Base-by-base conservation (phyloP, 2,888 invertebrate species). In the Chromoteleia sp. region DNA sequence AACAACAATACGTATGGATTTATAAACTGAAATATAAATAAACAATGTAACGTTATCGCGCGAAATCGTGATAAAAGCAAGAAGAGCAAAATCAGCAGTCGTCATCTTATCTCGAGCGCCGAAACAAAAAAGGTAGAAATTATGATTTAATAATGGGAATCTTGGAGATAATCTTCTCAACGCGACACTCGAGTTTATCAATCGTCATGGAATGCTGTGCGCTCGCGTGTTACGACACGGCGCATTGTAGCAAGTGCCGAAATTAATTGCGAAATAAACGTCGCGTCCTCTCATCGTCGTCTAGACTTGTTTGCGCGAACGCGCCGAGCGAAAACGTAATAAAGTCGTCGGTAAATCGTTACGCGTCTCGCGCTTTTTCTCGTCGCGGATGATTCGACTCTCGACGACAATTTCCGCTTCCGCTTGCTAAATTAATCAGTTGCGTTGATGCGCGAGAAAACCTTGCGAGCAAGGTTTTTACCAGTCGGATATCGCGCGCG, bases 371-470 rank as follows among this genome's bases (percentile, higher is more conserved):
- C 43, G 33, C 33, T 54, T 67, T 58, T 65, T 70, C 39, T 59
- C 70, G 63, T 70, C 54, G 68, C 50, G 56, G 74, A 63, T 70
- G 67, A 73, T 71, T 73, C 76, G 63, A 81, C 48, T 77, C n/a
- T n/a, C n/a, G n/a, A n/a, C 77, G 73, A 68, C 77, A 77, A 81
- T 81, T 81, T 81, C 81, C 81, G 81, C 73, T 81, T 81, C 76
- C 81, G 81, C 48, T 63, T 77, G 67, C 45, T 81, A 81, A 77
- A 77, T 81, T 73, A 81, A 81, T 77, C 76, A 81, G 68, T 52
- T 54, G 81, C 77, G 58, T 65, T 71, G 76, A 59, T 73, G 76
- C 75, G 54, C 58, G 75, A 71, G 81, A 81, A 67, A 75, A 63
- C 39, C 67, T 15, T 68, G 56, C 65, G 79, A 77, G 54, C 43